Conservation (phyloP, 2,113 vertebrate genomes). For the Isichthys henryi region DNA sequence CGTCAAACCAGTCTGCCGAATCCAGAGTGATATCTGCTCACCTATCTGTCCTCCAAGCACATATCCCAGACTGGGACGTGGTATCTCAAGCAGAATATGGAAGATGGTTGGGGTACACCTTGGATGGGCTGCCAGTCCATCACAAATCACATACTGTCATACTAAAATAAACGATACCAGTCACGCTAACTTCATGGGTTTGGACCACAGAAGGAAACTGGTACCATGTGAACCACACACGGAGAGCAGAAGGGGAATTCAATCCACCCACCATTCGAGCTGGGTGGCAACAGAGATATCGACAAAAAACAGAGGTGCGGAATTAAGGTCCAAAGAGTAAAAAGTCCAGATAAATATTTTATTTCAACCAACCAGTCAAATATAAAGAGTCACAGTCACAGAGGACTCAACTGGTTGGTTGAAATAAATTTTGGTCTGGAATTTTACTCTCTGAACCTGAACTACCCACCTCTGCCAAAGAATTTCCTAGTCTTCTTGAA, state of each 20-base stretch:
- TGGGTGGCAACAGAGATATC: neutral
- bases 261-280: neutral
- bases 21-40: neutral
- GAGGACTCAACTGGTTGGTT: neutral
- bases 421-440: neutral
- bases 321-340: neutral
- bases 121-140: neutral
- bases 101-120: neutral
- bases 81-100: neutral
- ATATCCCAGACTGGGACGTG: neutral
- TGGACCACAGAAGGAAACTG: neutral
- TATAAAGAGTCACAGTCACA: neutral
- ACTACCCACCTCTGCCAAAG: neutral
- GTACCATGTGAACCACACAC: neutral
- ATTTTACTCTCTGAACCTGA: neutral
- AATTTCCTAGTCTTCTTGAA: neutral
- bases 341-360: neutral
- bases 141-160: neutral
- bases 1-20: neutral
- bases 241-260: neutral
- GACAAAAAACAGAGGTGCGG: neutral
- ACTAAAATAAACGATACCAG: neutral
- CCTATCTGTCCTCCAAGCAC: neutral
- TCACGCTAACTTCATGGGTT: neutral
- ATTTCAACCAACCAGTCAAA: neutral